These are phyloP conservation scores for Anagyrus pseudococci DNA, from an alignment of 2,888 invertebrate species.

Conservation along the genomic window DNA sequence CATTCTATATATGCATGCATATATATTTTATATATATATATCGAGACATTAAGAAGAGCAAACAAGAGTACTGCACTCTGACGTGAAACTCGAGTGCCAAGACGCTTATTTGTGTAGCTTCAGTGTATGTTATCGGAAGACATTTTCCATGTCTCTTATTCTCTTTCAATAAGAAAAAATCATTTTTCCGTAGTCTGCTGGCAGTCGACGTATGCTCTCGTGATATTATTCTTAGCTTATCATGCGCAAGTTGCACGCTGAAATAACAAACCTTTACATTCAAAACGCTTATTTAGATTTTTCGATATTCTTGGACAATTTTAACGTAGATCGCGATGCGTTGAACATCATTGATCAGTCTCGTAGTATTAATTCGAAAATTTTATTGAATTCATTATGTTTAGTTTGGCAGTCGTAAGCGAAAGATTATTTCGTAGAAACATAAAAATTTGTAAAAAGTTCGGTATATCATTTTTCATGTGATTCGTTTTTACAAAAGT, in stretches of 20 bases:
- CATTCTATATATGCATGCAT: neutral
- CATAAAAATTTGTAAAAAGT: neutral
- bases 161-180: neutral
- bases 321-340: slow-evolving; percentile 8
- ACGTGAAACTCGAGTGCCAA: neutral
- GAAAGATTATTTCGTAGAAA: slow-evolving; percentile 12
- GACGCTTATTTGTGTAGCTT: neutral
- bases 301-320: no score
- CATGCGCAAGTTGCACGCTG: neutral
- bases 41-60: neutral
- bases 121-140: neutral
- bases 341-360: slow-evolving; percentile 6
- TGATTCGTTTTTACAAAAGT: neutral
- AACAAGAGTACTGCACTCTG: neutral
- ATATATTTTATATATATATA: neutral
- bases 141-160: neutral
- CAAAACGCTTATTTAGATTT: neutral
- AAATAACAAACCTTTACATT: no score
- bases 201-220: no score
- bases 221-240: neutral
- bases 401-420: slow-evolving; percentile 22
- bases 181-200: neutral
- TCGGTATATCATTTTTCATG: neutral
- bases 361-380: neutral
- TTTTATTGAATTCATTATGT: slow-evolving; percentile 8